A percentile compares a stretch with the other conserved stretches of the same genome.
Evolutionary conservation across 2,888 invertebrate genomes (phyloP).

Genomic region (Spisula solida): DNA sequence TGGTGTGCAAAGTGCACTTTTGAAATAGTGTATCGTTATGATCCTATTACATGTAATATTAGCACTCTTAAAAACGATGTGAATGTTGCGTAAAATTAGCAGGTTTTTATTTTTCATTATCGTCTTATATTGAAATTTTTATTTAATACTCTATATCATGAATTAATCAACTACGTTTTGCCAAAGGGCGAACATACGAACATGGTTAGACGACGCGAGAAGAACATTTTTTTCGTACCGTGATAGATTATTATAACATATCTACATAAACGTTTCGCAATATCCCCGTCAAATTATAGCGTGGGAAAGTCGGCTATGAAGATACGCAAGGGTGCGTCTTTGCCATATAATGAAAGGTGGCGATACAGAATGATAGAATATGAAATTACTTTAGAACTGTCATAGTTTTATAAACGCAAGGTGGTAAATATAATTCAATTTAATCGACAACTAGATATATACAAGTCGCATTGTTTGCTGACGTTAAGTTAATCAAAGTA

Average conservation of each 20-base stretch:
- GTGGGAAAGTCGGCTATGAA: constrained; percentile 2
- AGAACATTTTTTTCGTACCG: neutral
- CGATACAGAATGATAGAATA: neutral
- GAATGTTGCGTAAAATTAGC: neutral
- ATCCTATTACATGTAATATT: neutral
- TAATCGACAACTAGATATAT: neutral
- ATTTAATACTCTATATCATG: constrained; percentile 19
- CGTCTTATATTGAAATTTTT: constrained; percentile 17
- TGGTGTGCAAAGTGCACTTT: neutral
- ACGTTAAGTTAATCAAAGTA: neutral
- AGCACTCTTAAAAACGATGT: neutral
- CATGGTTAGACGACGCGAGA: neutral
- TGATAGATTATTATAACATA: constrained; percentile 10
- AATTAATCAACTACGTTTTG: constrained; percentile 9
- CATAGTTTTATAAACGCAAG: neutral
- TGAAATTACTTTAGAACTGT: neutral
- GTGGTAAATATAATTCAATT: neutral
- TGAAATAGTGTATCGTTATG: neutral
- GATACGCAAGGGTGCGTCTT: neutral
- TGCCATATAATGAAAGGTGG: neutral
- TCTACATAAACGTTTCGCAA: constrained; percentile 7
- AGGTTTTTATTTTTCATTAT: neutral
- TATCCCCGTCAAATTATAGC: constrained; percentile 2
- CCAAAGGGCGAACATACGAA: neutral
- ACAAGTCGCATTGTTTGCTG: neutral